Conservation (phyloP, 64 coral and sea anemone genomes). For the Cladopsammia gracilis region DNA sequence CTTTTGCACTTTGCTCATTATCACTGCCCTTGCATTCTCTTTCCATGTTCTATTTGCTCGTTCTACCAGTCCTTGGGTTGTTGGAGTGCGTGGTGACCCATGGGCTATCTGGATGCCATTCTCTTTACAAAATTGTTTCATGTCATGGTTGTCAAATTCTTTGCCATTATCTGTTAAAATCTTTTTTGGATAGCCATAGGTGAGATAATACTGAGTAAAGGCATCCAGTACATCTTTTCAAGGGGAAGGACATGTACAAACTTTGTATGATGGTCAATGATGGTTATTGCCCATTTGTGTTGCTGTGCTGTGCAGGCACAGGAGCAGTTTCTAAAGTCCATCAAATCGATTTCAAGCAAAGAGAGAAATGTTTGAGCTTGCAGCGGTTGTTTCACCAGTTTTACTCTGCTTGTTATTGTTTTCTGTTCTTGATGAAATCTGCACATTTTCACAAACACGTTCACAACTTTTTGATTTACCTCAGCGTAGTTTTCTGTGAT, state of each 20-base stretch:
- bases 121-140: not conserved
- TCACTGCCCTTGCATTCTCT: not conserved
- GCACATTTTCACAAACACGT: not conserved
- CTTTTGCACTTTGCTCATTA: slow-evolving; percentile 4
- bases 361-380: not conserved
- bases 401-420: not conserved
- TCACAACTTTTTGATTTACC: slow-evolving; percentile 19
- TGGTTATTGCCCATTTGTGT: slow-evolving; percentile 54
- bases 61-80: slow-evolving; percentile 5
- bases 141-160: slow-evolving; percentile 27
- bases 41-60: slow-evolving; percentile 19
- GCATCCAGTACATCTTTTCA: slow-evolving; percentile 40
- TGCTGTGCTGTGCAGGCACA: not conserved
- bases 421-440: slow-evolving; percentile 25
- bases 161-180: slow-evolving; percentile 16
- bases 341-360: slow-evolving; percentile 24
- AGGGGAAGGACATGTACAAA: slow-evolving; percentile 56
- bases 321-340: slow-evolving; percentile 26
- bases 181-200: slow-evolving; percentile 10
- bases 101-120: slow-evolving; percentile 2
- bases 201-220: slow-evolving; percentile 2
- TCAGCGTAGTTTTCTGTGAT: slow-evolving; percentile 14
- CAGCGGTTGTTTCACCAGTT: not conserved
- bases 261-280: slow-evolving; percentile 72
- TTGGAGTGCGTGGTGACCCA: not conserved